phyloP scores from a whole-genome alignment of 2,113 vertebrate genomes.

The Lamprotornis superbus region DNA sequence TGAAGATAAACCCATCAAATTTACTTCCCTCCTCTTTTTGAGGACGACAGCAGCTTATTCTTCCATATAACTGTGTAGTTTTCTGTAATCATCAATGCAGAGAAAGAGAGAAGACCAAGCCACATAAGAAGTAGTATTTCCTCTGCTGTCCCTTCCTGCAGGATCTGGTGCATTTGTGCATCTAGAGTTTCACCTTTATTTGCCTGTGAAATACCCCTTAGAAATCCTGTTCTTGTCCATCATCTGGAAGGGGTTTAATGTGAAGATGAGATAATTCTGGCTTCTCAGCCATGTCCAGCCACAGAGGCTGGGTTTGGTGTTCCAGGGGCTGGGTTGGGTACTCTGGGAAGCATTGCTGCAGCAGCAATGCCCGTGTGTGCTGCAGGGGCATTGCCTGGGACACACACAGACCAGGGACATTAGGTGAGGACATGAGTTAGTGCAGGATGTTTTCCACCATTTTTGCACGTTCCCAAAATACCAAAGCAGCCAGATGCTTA shows the following conservation, averaged over 20 bases:
- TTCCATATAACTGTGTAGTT: not conserved
- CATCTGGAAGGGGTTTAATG: not conserved
- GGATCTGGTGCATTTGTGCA: not conserved
- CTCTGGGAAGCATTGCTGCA: fast-evolving
- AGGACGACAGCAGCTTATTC: not conserved
- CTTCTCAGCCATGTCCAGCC: not conserved
- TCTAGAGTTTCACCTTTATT: not conserved
- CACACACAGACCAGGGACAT: fast-evolving
- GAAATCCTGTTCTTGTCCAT: not conserved
- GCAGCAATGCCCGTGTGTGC: fast-evolving
- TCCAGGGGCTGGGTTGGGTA: not conserved
- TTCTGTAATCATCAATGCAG: not conserved
- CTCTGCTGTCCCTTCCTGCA: not conserved
- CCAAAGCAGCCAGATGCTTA: not conserved
- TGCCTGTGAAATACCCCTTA: not conserved
- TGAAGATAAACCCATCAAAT: not conserved
- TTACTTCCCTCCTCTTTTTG: not conserved
- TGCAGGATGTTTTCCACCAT: not conserved
- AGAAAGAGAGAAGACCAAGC: not conserved
- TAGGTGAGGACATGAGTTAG: fast-evolving
- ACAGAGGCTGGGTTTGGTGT: not conserved
- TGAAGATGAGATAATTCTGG: not conserved
- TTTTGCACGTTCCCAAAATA: fast-evolving
- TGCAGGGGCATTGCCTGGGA: not conserved
- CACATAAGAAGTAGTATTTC: not conserved